Base-by-base conservation (phyloP, 1,140 invertebrate genomes). In the Pseudoatta argentina region DNA sequence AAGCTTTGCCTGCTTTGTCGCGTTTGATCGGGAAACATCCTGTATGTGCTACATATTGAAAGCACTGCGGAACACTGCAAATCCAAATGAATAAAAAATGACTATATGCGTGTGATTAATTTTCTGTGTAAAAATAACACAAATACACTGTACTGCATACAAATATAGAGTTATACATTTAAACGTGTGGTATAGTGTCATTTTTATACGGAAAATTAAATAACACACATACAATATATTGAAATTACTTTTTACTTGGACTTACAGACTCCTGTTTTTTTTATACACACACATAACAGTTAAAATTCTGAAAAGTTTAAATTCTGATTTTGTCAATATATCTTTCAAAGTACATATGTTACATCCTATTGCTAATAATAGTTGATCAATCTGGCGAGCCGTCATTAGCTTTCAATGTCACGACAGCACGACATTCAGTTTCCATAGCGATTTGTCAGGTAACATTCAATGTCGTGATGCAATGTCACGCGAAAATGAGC, bases 401-500 rank as follows among this genome's bases (percentile, higher is more conserved):
- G 51, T n/a, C 51, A 30, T 72, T 72, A 48, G 39, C 34, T 48
- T 73, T 72, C 67, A 82, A 82, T 82, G 79, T 59, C 67, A 61
- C 34, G 34, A 73, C 16, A 44, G 34, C 55, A 59, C 79, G 63
- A 67, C 44, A 53, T 55, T 73, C 12, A 83, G 79, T 83, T 73
- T 73, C 79, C 67, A 83, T 83, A 83, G 79, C 55, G 55, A 83
- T 61, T 7, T 61, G 55, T 21, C 24, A 18, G 53, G 53, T 73
- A 83, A 73, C 79, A 83, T 44, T 59, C 67, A 72, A 72, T 72
- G 64, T 55, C 64, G 66, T 81, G 48, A 67, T 69, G 64, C 64
- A 79, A 79, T 69, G 77, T 81, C 77, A 81, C 34, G 79, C 67
- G n/a, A 72, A 72, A 72, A 82, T 48, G 53, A 61, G 53, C 64